A percentile compares a stretch with the other conserved stretches of the same genome.
Evolutionary conservation across 2,113 vertebrate species (phyloP).

Genomic region (Bungarus multicinctus): DNA sequence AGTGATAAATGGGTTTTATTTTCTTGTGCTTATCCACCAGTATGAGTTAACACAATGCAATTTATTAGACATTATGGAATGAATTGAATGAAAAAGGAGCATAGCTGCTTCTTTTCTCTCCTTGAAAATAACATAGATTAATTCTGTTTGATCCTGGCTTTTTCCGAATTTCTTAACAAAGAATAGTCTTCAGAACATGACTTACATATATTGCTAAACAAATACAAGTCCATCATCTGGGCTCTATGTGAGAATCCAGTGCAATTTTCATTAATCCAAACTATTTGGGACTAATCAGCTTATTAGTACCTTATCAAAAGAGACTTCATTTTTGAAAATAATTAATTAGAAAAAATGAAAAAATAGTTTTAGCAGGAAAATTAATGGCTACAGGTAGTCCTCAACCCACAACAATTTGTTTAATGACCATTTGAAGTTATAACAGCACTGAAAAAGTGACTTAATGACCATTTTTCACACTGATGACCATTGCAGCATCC

Average conservation of each 20-base stretch:
- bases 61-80: accelerated
- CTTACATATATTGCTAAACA: background rate
- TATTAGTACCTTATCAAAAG: background rate
- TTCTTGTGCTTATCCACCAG: background rate
- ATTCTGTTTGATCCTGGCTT: accelerated
- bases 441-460: background rate
- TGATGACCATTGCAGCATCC: background rate
- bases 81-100: background rate
- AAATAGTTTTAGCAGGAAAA: background rate
- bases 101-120: background rate
- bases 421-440: background rate
- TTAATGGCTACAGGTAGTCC: background rate
- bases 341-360: background rate
- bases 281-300: accelerated
- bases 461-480: background rate
- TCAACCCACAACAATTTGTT: background rate
- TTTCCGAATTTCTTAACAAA: background rate
- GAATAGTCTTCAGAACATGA: background rate
- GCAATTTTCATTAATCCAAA: accelerated
- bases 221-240: background rate
- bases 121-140: accelerated
- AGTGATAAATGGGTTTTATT: background rate
- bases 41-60: background rate
- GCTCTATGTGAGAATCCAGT: accelerated
- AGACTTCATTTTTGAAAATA: background rate